Conservation (phyloP, 2,797 vertebrate species). For the Thamnophis elegans region DNA sequence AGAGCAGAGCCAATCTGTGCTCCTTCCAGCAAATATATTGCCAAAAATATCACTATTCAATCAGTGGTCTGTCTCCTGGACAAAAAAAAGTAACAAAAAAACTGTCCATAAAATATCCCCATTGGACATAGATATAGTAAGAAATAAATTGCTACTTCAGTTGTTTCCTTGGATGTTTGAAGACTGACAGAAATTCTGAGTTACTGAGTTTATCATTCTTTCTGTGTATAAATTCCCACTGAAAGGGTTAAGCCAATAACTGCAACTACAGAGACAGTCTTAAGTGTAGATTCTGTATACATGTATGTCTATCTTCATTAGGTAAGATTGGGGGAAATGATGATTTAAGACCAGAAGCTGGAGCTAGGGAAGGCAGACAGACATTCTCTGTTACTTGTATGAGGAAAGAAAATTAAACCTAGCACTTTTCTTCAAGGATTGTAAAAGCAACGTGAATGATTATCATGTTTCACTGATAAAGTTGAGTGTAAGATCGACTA, state of each 20-base stretch:
- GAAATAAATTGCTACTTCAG: not conserved
- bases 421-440: not conserved
- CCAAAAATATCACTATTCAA: not conserved
- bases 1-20: not conserved
- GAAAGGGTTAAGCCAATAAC: not conserved
- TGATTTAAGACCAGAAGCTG: not conserved
- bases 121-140: not conserved
- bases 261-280: not conserved
- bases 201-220: not conserved
- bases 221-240: not conserved
- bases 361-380: accelerated
- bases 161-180: not conserved
- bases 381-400: not conserved
- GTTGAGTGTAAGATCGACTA: not conserved
- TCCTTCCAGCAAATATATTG: not conserved
- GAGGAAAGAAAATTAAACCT: not conserved
- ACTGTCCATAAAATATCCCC: not conserved
- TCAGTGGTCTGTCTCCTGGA: not conserved
- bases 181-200: not conserved
- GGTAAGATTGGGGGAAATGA: not conserved
- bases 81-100: not conserved
- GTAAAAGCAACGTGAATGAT: not conserved
- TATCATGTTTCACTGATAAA: not conserved
- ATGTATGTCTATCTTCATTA: not conserved
- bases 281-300: not conserved